Base-by-base conservation (phyloP, 2,797 vertebrate genomes). In the Lepidocolaptes lacrymiger region DNA sequence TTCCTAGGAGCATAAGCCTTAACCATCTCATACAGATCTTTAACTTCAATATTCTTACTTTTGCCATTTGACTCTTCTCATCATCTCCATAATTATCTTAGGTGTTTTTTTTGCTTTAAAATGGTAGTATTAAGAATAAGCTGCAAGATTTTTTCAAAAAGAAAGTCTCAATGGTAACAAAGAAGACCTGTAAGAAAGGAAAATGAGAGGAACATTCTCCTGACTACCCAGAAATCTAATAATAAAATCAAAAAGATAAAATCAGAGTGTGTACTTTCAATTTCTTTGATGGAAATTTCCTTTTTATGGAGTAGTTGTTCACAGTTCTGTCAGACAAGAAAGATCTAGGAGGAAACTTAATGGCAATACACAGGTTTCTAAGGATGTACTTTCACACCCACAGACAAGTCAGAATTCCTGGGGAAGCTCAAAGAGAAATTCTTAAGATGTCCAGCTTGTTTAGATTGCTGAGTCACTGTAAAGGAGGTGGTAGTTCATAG, bases 381-480 rank as follows among this genome's bases (percentile, higher is more conserved):
- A 85, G 74, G 39, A n/a, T 6, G 24, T 36, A 13, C 34, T 64
- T 69, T 79, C 69, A 6, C 7, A 32, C 14, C 8, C 27, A 11
- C 2, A 6, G 43, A 30, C 71, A 87, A 85, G 14, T n/a, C 34
- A 56, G 26, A 43, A 78, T 75, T 73, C 14, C 37, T 69, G 39
- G 24, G 39, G 39, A 82, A 87, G 19, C 36, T 74, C 44, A 56
- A 91, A 86, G 49, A 67, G 32, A 78, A 93, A 72, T 61, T 24
- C 9, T 0, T 52, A 44, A 24, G 28, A 43, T 0, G 0, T 48
- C 34, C 36, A 52, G 14, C 30, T 49, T 6, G n/a, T 59, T 68
- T 54, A 55, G 41, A 41, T 41, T 34, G 39, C 72, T 30, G 37
- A 36, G 32, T 64, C 41, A 61, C 36, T 64, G 30, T 61, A 23